Percentiles rank a stretch among this genome's conserved stretches.
Evolutionary conservation across 2,797 vertebrate species (phyloP).

Genomic region (Gephyroberyx darwinii): DNA sequence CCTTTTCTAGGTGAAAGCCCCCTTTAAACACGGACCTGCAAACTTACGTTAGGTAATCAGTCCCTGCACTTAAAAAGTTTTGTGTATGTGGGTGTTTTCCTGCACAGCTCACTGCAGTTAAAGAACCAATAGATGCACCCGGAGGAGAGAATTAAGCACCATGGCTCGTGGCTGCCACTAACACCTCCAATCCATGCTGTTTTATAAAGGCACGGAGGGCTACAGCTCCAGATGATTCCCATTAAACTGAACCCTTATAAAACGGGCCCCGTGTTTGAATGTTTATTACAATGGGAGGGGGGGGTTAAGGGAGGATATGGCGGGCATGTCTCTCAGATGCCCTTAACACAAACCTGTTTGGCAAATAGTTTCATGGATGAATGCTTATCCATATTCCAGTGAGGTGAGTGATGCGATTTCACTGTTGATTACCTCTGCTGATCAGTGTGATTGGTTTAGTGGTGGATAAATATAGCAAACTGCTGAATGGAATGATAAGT

Average conservation of each 20-base stretch:
- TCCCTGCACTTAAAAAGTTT: slow-evolving; percentile 37
- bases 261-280: slow-evolving; percentile 48
- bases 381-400: slow-evolving; percentile 78
- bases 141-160: slow-evolving; percentile 50
- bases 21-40: slow-evolving; percentile 26
- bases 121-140: slow-evolving; percentile 44
- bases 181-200: slow-evolving; percentile 54
- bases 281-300: slow-evolving; percentile 57
- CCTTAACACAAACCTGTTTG: slow-evolving; percentile 70
- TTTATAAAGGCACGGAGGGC: slow-evolving; percentile 58
- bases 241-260: slow-evolving; percentile 62
- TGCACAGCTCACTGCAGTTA: slow-evolving; percentile 32
- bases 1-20: slow-evolving; percentile 18
- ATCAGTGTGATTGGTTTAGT: slow-evolving; percentile 77
- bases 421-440: slow-evolving; percentile 80
- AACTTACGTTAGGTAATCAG: slow-evolving; percentile 31
- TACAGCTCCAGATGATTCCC: slow-evolving; percentile 39
- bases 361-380: slow-evolving; percentile 78
- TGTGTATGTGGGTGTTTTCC: slow-evolving; percentile 37
- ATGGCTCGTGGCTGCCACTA: slow-evolving; percentile 42
- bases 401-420: slow-evolving; percentile 77
- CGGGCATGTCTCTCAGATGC: slow-evolving; percentile 53
- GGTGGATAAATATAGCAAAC: slow-evolving; percentile 75
- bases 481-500: slow-evolving; percentile 72
- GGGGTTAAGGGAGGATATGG: slow-evolving; percentile 28